These are phyloP conservation scores for Uromys caudimaculatus DNA, from an alignment of 2,797 vertebrate species.

Conservation along the genomic window DNA sequence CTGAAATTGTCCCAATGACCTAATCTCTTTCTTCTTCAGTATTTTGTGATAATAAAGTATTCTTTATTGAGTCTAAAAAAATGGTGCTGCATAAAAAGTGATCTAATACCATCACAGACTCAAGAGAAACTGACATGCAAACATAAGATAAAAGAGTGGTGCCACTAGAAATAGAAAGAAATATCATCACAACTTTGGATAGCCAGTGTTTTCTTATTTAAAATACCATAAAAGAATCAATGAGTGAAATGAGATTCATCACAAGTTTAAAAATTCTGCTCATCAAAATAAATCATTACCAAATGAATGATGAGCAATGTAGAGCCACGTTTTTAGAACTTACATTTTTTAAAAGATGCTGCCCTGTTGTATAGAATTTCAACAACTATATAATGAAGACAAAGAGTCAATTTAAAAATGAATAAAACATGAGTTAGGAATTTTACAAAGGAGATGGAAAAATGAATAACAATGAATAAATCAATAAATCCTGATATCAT, in stretches of 20 bases:
- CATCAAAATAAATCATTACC: neutral
- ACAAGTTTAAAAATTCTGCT: constrained; percentile 8
- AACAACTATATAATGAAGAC: constrained; percentile 20
- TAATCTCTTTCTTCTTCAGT: neutral
- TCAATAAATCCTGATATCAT: neutral
- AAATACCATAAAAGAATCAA: constrained; percentile 1
- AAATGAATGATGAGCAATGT: neutral
- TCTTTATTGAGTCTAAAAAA: neutral
- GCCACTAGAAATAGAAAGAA: neutral
- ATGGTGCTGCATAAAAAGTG: neutral
- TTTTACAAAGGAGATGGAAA: neutral
- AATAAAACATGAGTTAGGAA: neutral
- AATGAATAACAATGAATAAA: neutral
- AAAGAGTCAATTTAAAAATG: neutral
- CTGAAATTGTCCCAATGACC: neutral
- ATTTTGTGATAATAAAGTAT: neutral
- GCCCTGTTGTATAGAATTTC: neutral
- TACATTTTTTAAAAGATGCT: neutral
- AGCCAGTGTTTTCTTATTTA: neutral
- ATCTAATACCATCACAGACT: neutral
- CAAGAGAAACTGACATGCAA: neutral
- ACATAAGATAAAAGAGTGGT: neutral
- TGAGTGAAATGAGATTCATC: neutral
- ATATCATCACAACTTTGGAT: neutral
- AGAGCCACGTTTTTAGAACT: neutral